Evolutionary conservation across 2,888 invertebrate genomes (phyloP).

Genomic region (Bruchidius siliquastri): DNA sequence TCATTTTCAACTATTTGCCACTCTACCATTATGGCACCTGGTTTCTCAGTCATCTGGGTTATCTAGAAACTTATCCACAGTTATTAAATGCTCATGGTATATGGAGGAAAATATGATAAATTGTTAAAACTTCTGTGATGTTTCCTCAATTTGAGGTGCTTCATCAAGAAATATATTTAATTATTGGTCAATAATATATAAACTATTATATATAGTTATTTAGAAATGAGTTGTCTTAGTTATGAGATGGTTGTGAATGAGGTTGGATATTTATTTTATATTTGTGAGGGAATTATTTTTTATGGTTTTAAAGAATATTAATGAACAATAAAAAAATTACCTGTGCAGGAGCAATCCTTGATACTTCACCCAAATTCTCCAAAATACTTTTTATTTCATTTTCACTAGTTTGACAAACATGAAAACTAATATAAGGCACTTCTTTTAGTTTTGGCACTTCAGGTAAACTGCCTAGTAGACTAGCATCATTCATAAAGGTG

Average conservation of each 20-base stretch:
- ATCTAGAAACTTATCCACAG: constrained; percentile 45
- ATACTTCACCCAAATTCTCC: constrained; percentile 35
- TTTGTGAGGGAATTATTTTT: too few relatives aligned
- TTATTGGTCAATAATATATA: too few relatives aligned
- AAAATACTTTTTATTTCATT: constrained; percentile 31
- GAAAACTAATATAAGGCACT: constrained; percentile 52
- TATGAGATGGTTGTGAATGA: too few relatives aligned
- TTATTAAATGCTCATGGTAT: neutral
- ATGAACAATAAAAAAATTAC: constrained; percentile 19
- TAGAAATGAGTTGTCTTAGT: too few relatives aligned
- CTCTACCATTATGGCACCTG: constrained; percentile 52
- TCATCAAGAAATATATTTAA: too few relatives aligned
- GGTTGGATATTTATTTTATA: too few relatives aligned
- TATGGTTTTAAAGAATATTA: neutral
- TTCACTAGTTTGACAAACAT: constrained; percentile 41
- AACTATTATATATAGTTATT: too few relatives aligned
- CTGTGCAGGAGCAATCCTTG: constrained; percentile 39
- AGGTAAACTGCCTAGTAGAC: constrained; percentile 49
- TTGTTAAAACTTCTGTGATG: too few relatives aligned
- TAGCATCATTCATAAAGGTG: constrained; percentile 25
- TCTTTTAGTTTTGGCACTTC: constrained; percentile 54
- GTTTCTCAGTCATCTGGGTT: constrained; percentile 48
- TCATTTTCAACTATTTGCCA: constrained; percentile 50
- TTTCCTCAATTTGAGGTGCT: too few relatives aligned
- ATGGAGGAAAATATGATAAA: too few relatives aligned